A percentile compares a stretch with the other conserved stretches of the same genome.
Conservation (phyloP, 2,888 invertebrate species). For the Atethmia centrago region DNA sequence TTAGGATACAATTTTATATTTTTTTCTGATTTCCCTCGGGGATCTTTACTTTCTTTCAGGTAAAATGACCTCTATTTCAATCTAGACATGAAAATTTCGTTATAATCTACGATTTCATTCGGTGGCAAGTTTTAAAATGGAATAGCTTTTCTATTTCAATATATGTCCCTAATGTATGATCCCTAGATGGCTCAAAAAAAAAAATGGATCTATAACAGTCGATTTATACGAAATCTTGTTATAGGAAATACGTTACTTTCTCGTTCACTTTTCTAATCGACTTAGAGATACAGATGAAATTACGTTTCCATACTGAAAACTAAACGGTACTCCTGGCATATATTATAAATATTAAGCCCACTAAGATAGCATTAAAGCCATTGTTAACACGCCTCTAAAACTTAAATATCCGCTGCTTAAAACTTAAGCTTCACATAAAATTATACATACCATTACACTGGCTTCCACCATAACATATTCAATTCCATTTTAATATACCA, state of each 20-base stretch:
- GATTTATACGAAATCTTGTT: background rate
- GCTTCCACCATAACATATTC: conserved; percentile 40
- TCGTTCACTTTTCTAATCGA: background rate
- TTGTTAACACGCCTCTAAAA: conserved; percentile 46
- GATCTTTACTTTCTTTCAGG: conserved; percentile 27
- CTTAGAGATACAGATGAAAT: background rate
- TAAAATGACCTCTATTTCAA: conserved; percentile 49
- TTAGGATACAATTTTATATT: conserved; percentile 25
- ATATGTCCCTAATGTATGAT: background rate
- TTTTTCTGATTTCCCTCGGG: conserved; percentile 47
- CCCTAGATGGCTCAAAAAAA: background rate
- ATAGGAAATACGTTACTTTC: background rate
- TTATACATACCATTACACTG: conserved; percentile 43
- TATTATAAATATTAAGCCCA: conserved; percentile 10
- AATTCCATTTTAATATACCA: conserved; percentile 58
- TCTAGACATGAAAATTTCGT: conserved; percentile 26
- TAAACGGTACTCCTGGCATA: background rate
- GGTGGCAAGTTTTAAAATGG: background rate
- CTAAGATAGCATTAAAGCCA: conserved; percentile 21
- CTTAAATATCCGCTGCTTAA: conserved; percentile 43
- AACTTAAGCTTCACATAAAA: conserved; percentile 46
- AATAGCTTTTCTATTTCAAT: background rate
- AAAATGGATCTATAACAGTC: background rate
- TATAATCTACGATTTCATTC: background rate
- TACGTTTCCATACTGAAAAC: background rate